Base-by-base conservation (phyloP, 1,140 invertebrate species). In the Drosophila seguyi region DNA sequence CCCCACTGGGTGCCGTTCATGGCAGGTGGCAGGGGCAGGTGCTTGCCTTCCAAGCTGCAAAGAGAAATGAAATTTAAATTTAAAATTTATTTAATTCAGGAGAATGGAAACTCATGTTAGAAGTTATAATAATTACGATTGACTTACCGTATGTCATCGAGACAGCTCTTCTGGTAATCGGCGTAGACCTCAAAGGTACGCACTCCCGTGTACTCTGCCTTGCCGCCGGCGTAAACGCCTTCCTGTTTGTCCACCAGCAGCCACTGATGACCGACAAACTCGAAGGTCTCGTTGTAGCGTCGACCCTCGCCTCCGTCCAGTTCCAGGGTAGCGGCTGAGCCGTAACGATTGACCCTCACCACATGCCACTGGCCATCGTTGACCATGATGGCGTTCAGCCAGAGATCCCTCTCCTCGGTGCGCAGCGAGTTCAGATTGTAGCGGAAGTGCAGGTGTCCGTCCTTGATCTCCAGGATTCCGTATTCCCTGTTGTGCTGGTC, bases 321-420 rank as follows among this genome's bases (percentile, higher is more conserved):
- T 91, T 98, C 97, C 45, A 99, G 93, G 13, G 96, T 98, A n/a
- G 98, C 98, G 7, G 98, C 97, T 38, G 97, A 98, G 38, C 98
- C 98, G 79, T 97, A 98, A 63, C 99, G 95, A 81, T 95, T 96
- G 0, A 97, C 97, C 75, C 96, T 95, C 0, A 98, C 98, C 10
- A 97, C 97, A 92, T 99, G 99, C 98, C 98, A 99, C 85, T 99
- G 98, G 13, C 99, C 99, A 93, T 99, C 98, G 90, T 98, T 97
- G 2, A 99, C 98, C 4, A 96, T 95, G 16, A 99, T 96, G 34
- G 97, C 95, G 59, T 96, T 97, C 13, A 99, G 93, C 96, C 97
- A 98, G 60, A 99, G 95, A 91, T 98, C 96, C 81, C 95, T 95
- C 93, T 99, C 97, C 93, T 98, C 97, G 10, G 97, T 97, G 69